Evolutionary conservation across 2,888 invertebrate species (phyloP), one percentile per base, ranked within the genome.

Genomic region (Orchesella flavescens): DNA sequence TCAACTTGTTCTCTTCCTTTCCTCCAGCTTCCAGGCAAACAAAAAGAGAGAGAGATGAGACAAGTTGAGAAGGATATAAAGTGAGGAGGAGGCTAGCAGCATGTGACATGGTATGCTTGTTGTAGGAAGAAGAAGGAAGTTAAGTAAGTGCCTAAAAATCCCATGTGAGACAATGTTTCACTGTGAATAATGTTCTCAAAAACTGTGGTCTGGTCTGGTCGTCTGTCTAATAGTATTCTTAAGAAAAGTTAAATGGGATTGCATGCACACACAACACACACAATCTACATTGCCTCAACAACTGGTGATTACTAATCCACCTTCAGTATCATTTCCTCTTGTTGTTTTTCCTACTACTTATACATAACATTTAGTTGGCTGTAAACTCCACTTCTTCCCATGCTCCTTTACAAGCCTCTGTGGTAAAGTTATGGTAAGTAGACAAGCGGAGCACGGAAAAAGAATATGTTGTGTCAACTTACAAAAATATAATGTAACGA

Each of bases 151-250:
- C 55, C 57, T 19, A 55, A 57, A 53, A 78, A 59, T 78, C 78
- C 78, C 78, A 59, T 49, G 69, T 46, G 66, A 75, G 55, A 59
- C 57, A 55, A 76, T 76, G 66, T 76, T 76, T 77, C 69, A 77
- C 59, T 43, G 79, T 79, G 79, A 72, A 61, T 72, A 79, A 79
- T 79, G 79, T 71, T 72, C 72, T 78, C 59, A 63, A 53, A 65
- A 79, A 72, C 46, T 12, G 17, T 34, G n/a, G 17, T n/a, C 21
- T 23, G 24, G 17, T 24, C 57, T 57, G 3, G n/a, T 65, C 23
- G 10, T 65, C 23, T n/a, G 15, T 65, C 17, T 65, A 19, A 9
- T 49, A n/a, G 49, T 12, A 49, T 17, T 65, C 44, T 19, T 44
- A 10, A 5, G 34, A 34, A 34, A 34, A 34, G 3, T 34, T 34